Conservation (phyloP, 2,888 invertebrate species). For the Danaus chrysippus region DNA sequence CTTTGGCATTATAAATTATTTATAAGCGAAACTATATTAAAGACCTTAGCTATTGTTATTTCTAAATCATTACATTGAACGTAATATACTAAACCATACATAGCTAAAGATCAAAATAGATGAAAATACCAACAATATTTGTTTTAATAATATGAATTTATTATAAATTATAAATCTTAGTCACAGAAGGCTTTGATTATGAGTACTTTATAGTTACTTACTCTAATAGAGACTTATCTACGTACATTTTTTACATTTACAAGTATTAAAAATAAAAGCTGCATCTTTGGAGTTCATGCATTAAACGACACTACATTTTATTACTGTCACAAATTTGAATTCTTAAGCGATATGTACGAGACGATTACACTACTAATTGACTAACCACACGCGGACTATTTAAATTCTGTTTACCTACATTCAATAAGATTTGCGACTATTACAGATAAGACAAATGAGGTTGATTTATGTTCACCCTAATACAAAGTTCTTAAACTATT, state of each 20-base stretch:
- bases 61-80: background rate
- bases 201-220: slow-evolving; percentile 39
- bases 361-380: slow-evolving; percentile 40
- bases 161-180: slow-evolving; percentile 24
- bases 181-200: slow-evolving; percentile 37
- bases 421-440: slow-evolving; percentile 11
- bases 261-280: slow-evolving; percentile 72
- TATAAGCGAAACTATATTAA: background rate
- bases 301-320: slow-evolving; percentile 36
- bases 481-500: background rate
- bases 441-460: slow-evolving; percentile 34
- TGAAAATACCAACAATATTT: background rate
- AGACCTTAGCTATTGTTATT: background rate
- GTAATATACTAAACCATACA: background rate
- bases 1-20: slow-evolving; percentile 23
- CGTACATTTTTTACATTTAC: slow-evolving; percentile 48
- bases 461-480: slow-evolving; percentile 21
- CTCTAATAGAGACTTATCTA: slow-evolving; percentile 53
- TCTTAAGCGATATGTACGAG: slow-evolving; percentile 73
- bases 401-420: slow-evolving; percentile 24
- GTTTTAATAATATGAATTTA: background rate
- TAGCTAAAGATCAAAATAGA: background rate
- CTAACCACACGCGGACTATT: slow-evolving; percentile 41
- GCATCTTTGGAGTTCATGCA: slow-evolving; percentile 67
- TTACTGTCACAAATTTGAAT: slow-evolving; percentile 64